phyloP scores from a whole-genome alignment of 2,113 vertebrate species.

The Syngnathus scovelli region DNA sequence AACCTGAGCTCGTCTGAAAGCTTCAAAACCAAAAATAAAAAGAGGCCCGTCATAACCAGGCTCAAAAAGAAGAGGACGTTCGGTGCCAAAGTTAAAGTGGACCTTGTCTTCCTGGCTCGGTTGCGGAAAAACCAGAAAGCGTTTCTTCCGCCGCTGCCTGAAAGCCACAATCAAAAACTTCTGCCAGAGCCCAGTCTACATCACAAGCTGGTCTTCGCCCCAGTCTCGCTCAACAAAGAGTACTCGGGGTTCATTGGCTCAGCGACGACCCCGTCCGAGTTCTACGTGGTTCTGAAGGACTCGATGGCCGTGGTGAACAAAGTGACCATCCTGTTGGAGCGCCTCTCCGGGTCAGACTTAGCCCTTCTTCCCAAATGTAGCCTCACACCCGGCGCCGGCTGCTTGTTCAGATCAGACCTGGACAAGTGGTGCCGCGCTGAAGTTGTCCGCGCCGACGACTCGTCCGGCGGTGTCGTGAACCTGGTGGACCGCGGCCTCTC shows the following conservation, averaged over 20 bases:
- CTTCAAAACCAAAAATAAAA: background rate
- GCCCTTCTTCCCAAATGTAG: slow-evolving; percentile 58
- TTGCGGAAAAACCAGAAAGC: slow-evolving; percentile 59
- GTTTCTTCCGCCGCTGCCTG: background rate
- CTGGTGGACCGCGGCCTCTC: slow-evolving; percentile 79
- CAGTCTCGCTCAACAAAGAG: slow-evolving; percentile 48
- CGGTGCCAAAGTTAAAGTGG: too few species aligned
- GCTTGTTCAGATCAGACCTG: slow-evolving; percentile 67
- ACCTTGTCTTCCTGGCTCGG: background rate
- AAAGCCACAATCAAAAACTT: background rate
- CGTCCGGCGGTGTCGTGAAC: slow-evolving; percentile 50
- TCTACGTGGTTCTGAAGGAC: slow-evolving; percentile 74
- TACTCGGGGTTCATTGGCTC: slow-evolving; percentile 69
- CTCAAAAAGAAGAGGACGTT: background rate
- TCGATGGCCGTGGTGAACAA: slow-evolving; percentile 62
- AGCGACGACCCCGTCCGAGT: slow-evolving; percentile 75
- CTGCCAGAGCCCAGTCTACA: background rate
- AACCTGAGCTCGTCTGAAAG: background rate
- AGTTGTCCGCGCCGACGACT: slow-evolving; percentile 51
- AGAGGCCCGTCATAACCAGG: background rate
- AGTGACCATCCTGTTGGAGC: slow-evolving; percentile 67
- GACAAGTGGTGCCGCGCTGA: slow-evolving; percentile 80
- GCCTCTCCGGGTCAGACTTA: slow-evolving; percentile 61
- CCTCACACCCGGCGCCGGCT: slow-evolving; percentile 66
- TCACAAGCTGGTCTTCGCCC: slow-evolving; percentile 45